phyloP scores from a whole-genome alignment of 2,888 invertebrate genomes.

The Ochropacha duplaris region DNA sequence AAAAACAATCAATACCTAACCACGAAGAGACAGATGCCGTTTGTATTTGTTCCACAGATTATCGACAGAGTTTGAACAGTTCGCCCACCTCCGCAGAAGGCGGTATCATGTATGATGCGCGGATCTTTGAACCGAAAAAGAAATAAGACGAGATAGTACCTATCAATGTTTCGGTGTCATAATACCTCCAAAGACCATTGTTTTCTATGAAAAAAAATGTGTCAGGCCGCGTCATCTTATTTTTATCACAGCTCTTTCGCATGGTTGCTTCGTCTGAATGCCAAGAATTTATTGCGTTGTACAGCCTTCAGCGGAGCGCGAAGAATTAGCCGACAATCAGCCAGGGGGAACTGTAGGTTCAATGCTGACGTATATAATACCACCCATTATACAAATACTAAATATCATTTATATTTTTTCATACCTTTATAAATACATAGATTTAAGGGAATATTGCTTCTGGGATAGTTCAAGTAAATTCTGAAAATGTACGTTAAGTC shows the following conservation, averaged over 20 bases:
- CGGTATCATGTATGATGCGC: too few species aligned
- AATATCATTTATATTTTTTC: not conserved
- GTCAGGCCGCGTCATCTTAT: constrained; percentile 69
- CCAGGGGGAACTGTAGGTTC: constrained; percentile 18
- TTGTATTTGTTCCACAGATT: too few species aligned
- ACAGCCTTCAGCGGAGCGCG: constrained; percentile 68
- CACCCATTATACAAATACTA: not conserved
- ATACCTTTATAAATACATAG: not conserved
- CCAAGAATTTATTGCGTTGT: constrained; percentile 77
- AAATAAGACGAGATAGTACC: constrained; percentile 29
- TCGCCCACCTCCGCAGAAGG: too few species aligned
- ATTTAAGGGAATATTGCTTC: not conserved
- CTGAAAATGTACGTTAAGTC: not conserved
- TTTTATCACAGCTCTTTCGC: constrained; percentile 75
- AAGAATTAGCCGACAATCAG: constrained; percentile 73
- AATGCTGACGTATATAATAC: not conserved
- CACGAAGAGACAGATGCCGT: too few species aligned
- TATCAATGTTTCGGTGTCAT: constrained; percentile 34
- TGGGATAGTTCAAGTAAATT: not conserved
- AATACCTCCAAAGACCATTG: constrained; percentile 48
- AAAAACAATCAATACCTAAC: too few species aligned
- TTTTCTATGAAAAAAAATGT: constrained; percentile 69
- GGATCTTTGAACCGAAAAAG: not conserved
- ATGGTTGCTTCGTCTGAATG: constrained; percentile 72
- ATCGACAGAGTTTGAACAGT: too few species aligned